Evolutionary conservation across 37 sponge, comb jelly and placozoan genomes (phyloP).

Genomic region (Theonella swinhoei): DNA sequence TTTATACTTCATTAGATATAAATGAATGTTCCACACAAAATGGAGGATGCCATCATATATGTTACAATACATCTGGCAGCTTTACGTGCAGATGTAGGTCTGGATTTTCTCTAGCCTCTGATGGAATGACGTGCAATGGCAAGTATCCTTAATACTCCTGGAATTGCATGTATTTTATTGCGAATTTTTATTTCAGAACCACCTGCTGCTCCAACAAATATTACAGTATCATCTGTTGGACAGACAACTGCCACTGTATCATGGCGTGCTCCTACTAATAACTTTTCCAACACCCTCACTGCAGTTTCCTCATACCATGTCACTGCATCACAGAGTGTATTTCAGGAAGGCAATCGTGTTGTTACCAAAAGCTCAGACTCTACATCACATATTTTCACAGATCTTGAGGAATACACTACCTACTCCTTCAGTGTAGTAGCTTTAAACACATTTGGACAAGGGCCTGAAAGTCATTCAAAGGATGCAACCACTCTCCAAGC

Average conservation of each 20-base stretch:
- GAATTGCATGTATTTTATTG: background rate
- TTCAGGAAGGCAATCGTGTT: background rate
- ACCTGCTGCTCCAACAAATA: background rate
- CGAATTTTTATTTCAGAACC: background rate
- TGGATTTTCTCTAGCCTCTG: slow-evolving; percentile 1
- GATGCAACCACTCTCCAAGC: background rate
- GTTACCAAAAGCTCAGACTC: background rate
- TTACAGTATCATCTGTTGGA: background rate
- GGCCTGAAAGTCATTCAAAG: background rate
- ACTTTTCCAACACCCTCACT: background rate
- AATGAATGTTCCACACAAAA: slow-evolving; percentile 14
- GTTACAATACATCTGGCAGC: slow-evolving; percentile 23
- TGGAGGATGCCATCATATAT: background rate
- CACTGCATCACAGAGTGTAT: background rate
- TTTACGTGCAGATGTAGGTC: background rate
- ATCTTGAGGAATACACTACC: background rate
- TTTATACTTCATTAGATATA: slow-evolving; percentile 2
- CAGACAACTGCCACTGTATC: background rate
- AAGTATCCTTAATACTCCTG: background rate
- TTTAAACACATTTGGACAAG: background rate
- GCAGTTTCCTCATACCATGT: background rate
- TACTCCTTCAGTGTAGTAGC: background rate
- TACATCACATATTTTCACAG: background rate
- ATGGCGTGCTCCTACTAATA: background rate
- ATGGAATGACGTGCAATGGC: slow-evolving; percentile 35